phyloP scores from a whole-genome alignment of 2,797 vertebrate genomes.

The Pelobates cultripes region DNA sequence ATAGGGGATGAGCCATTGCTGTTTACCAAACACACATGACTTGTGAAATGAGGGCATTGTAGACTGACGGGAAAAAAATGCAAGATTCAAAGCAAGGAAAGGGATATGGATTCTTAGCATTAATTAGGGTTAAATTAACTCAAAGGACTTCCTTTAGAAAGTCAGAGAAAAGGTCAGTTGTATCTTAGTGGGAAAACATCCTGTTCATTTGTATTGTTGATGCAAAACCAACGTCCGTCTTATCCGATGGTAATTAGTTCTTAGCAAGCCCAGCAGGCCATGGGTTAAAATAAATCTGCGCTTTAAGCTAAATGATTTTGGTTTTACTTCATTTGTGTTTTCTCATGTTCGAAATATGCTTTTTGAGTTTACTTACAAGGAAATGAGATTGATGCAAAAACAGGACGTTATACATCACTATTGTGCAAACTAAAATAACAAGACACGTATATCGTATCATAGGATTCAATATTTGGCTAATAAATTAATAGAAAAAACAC shows the following conservation, averaged over 20 bases:
- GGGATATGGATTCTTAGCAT: conserved; percentile 25
- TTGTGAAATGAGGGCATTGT: conserved; percentile 13
- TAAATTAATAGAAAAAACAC: too few relatives aligned
- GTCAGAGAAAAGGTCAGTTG: conserved; percentile 19
- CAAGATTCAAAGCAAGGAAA: conserved; percentile 1
- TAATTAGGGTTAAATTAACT: conserved; percentile 50
- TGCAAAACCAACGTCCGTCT: neutral
- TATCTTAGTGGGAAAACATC: conserved; percentile 36
- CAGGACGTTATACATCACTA: too few relatives aligned
- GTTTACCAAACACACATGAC: conserved; percentile 23
- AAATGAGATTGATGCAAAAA: too few relatives aligned
- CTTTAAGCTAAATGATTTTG: neutral
- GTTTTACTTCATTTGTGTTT: neutral
- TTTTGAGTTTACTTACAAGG: neutral
- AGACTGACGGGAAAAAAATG: conserved; percentile 17
- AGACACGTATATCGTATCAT: too few relatives aligned
- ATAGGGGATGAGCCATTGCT: neutral
- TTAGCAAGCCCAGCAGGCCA: neutral
- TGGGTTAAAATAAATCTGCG: neutral
- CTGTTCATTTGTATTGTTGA: conserved; percentile 17
- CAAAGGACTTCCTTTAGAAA: conserved; percentile 41
- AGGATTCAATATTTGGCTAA: too few relatives aligned
- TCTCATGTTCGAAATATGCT: neutral
- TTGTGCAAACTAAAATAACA: too few relatives aligned
- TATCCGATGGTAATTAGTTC: neutral